phyloP scores from a whole-genome alignment of 1,140 invertebrate genomes.

The Diploscapter pachys region DNA sequence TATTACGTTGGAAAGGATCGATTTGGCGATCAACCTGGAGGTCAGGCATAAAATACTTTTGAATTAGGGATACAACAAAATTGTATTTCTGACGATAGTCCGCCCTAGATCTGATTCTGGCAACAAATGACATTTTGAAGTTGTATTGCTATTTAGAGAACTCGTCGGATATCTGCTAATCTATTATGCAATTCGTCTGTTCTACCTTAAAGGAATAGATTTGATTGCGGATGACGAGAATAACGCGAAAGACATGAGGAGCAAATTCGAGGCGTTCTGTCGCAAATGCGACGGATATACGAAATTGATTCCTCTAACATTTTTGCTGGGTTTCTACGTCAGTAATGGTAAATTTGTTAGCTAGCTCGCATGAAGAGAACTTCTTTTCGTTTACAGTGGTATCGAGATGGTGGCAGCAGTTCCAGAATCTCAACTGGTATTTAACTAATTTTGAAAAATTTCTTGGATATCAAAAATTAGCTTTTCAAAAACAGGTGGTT shows the following conservation, averaged over 20 bases:
- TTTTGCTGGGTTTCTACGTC: constrained; percentile 14
- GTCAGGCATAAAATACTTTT: too few species aligned
- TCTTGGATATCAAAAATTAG: too few species aligned
- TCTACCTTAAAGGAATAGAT: constrained; percentile 22
- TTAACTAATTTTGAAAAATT: too few species aligned
- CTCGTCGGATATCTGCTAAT: constrained; percentile 23
- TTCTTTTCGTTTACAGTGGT: constrained; percentile 43
- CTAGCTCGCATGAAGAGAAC: constrained; percentile 26
- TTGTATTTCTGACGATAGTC: too few species aligned
- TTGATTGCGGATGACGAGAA: constrained; percentile 27
- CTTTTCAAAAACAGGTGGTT: too few species aligned
- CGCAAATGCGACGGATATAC: constrained; percentile 30
- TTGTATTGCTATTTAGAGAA: not conserved
- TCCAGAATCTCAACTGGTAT: constrained; percentile 24
- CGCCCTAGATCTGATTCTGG: too few species aligned
- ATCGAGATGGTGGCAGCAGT: constrained; percentile 48
- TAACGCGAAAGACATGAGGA: constrained; percentile 12
- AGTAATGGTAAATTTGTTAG: constrained; percentile 2
- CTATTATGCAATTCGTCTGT: constrained; percentile 20
- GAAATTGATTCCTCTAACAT: constrained; percentile 42
- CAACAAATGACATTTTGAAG: too few species aligned
- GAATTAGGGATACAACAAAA: too few species aligned
- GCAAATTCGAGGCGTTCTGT: constrained; percentile 21
- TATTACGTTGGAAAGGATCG: too few species aligned
- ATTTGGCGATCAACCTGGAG: too few species aligned